phyloP scores from a whole-genome alignment of 2,113 vertebrate genomes.

The Upupa epops region DNA sequence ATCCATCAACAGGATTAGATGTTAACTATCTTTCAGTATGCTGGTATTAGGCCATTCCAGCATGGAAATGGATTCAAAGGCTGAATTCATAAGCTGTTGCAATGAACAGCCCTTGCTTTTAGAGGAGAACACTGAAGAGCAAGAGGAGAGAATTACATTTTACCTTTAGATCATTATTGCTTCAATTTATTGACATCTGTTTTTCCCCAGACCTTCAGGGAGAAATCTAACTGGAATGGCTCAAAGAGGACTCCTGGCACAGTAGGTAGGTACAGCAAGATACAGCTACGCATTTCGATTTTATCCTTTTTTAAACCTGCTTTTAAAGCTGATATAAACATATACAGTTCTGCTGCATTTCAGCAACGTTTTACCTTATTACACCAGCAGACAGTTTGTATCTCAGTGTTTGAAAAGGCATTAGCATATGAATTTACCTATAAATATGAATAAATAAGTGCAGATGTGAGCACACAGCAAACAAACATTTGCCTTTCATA shows the following conservation, averaged over 20 bases:
- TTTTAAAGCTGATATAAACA: not conserved
- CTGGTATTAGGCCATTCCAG: not conserved
- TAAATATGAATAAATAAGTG: slow-evolving; percentile 65
- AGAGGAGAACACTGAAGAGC: not conserved
- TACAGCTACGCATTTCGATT: not conserved
- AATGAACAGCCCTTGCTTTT: not conserved
- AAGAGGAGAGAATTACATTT: not conserved
- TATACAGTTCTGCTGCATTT: not conserved
- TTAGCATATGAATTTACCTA: slow-evolving; percentile 57
- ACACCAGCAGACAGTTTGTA: not conserved
- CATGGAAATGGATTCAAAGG: not conserved
- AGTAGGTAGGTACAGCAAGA: not conserved
- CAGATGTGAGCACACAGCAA: slow-evolving; percentile 46
- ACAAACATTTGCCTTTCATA: slow-evolving; percentile 67
- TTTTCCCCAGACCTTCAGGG: not conserved
- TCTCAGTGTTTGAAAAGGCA: slow-evolving; percentile 16
- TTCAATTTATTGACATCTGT: not conserved
- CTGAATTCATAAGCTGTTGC: not conserved
- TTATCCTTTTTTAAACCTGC: not conserved
- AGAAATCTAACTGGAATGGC: not conserved
- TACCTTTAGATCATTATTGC: not conserved
- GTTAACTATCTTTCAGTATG: not conserved
- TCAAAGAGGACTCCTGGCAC: not conserved
- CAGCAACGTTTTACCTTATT: not conserved
- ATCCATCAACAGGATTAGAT: not conserved